phyloP scores from a whole-genome alignment of 1,140 invertebrate species.

The Lucilia cuprina region DNA sequence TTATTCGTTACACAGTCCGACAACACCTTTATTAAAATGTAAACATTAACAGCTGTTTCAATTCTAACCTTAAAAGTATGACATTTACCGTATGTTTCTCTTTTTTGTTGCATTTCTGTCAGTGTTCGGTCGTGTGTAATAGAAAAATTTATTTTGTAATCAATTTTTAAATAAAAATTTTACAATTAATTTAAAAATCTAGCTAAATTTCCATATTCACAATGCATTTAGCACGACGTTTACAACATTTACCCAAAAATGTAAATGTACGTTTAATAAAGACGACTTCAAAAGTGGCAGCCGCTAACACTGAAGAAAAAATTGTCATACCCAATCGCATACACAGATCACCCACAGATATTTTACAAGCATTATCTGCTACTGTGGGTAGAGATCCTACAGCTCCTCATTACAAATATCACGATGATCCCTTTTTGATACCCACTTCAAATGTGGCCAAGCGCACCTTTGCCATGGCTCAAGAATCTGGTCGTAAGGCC shows the following conservation, averaged over 20 bases:
- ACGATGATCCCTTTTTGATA: slow-evolving; percentile 89
- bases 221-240: slow-evolving; percentile 36
- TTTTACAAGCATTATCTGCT: slow-evolving; percentile 78
- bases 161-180: slow-evolving; percentile 21
- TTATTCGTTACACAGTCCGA: background rate
- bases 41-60: slow-evolving; percentile 1
- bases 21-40: background rate
- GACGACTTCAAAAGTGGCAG: background rate
- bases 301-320: slow-evolving; percentile 39
- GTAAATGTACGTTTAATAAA: background rate
- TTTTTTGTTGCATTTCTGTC: slow-evolving; percentile 19
- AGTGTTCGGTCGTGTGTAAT: background rate
- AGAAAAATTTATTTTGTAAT: slow-evolving; percentile 21
- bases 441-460: slow-evolving; percentile 79
- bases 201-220: background rate
- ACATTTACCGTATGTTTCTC: background rate
- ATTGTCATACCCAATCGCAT: slow-evolving; percentile 72
- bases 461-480: slow-evolving; percentile 77
- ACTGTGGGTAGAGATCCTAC: slow-evolving; percentile 78
- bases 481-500: slow-evolving; percentile 86
- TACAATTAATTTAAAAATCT: background rate
- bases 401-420: slow-evolving; percentile 85
- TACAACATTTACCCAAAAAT: slow-evolving; percentile 9
- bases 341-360: slow-evolving; percentile 78
- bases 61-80: background rate